Base-by-base conservation (phyloP, 1,140 invertebrate genomes). In the Drosophila busckii region DNA sequence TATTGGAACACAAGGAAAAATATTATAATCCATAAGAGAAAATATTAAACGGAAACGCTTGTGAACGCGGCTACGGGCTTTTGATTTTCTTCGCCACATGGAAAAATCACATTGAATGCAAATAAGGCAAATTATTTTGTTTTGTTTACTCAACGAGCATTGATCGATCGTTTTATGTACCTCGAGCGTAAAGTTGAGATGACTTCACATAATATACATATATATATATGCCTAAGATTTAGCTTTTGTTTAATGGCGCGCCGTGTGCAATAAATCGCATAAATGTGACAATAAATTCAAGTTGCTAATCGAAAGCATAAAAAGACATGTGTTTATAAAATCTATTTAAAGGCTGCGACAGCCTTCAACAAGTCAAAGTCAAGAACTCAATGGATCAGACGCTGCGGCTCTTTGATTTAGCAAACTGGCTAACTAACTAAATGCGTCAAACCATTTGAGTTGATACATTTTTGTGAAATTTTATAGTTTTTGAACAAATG, bases 381-480 rank as follows among this genome's bases (percentile, higher is more conserved):
- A 78, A 80, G 73, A 78, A 31, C 73, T 52, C 32, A 35, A 16
- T 26, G 8, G 9, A 2, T 15, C n/a, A 42, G 19, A 17, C 9
- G 8, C n/a, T n/a, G n/a, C n/a, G n/a, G n/a, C n/a, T n/a, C n/a
- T n/a, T n/a, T n/a, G n/a, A n/a, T n/a, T n/a, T n/a, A n/a, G n/a
- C n/a, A n/a, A n/a, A n/a, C n/a, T n/a, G n/a, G n/a, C n/a, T n/a
- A n/a, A n/a, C n/a, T n/a, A n/a, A n/a, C n/a, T n/a, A n/a, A n/a
- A 44, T 73, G 75, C 75, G 75, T 83, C 75, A 80, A 41, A 54
- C 65, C 46, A 59, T 75, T 80, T 69, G 54, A 38, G 41, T 62
- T 75, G 73, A 80, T 70, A 82, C 62, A 82, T 82, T 55, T 82
- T 64, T 70, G 69, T 16, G n/a, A n/a, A n/a, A 65, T 70, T 80